phyloP scores from a whole-genome alignment of 1,140 invertebrate species.

The Adoxophyes honmai region DNA sequence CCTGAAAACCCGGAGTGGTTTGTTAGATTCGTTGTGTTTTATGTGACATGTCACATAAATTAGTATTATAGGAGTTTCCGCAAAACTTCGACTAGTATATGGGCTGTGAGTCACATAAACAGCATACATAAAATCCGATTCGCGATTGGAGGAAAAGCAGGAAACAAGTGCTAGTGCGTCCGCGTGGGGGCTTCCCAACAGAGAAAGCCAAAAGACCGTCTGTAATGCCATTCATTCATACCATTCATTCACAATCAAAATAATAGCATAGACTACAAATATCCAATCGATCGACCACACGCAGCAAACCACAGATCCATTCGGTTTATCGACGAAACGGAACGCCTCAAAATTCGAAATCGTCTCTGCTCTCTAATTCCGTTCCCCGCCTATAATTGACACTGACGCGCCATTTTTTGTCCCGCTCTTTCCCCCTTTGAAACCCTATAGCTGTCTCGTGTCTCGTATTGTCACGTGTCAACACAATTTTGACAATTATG shows the following conservation, averaged over 20 bases:
- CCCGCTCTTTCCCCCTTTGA: slow-evolving; percentile 29
- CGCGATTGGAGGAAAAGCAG: too few species aligned
- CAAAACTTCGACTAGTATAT: too few species aligned
- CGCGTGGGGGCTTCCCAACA: too few species aligned
- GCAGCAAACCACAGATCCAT: slow-evolving; percentile 57
- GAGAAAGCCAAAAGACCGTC: too few species aligned
- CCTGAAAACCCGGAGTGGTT: too few species aligned
- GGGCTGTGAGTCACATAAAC: too few species aligned
- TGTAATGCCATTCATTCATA: too few species aligned
- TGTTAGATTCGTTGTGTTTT: too few species aligned
- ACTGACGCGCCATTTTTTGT: slow-evolving; percentile 51
- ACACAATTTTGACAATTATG: slow-evolving; percentile 75
- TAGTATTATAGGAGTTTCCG: too few species aligned
- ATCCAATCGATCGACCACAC: slow-evolving; percentile 73
- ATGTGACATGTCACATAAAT: too few species aligned
- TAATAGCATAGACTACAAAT: slow-evolving; percentile 64
- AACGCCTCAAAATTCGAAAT: slow-evolving; percentile 70
- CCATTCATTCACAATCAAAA: slow-evolving; percentile 45
- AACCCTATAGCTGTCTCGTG: slow-evolving; percentile 37
- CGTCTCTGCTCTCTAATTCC: slow-evolving; percentile 68
- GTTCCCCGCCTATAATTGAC: slow-evolving; percentile 75
- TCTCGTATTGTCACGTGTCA: slow-evolving; percentile 66
- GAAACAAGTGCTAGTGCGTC: too few species aligned
- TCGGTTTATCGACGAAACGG: slow-evolving; percentile 73
- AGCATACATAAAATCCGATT: too few species aligned